Base-by-base conservation (phyloP, 2,113 vertebrate genomes). In the Lophura nycthemera region DNA sequence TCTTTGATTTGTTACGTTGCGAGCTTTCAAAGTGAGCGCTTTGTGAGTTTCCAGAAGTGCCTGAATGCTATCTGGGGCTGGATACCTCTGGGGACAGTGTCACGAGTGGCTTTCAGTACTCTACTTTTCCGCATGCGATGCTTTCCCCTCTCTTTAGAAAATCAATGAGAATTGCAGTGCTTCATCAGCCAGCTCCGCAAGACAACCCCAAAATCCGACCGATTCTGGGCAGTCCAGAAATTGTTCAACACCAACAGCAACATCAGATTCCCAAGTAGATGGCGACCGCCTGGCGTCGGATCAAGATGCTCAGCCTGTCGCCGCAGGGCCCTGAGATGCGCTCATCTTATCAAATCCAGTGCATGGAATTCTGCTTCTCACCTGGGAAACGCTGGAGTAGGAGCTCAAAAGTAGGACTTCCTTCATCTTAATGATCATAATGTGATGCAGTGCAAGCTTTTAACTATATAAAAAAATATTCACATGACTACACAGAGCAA, bases 361-460 rank as follows among this genome's bases (percentile, higher is more conserved):
- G 97, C 97, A 97, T 96, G 97, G 97, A 97, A 95, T 92, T 66
- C 82, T 56, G 90, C 96, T 96, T 92, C 92, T 97, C 83, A 75
- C 72, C 86, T 92, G 90, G 94, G 93, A 92, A 92, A 84, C 2
- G 45, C 88, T 89, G 95, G 90, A 92, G 52, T 85, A 90, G 93
- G 84, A 94, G 86, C 94, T 95, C 66, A 76, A 95, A 90, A 89
- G 95, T 81, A 91, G 95, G 90, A 96, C 93, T 97, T 66, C 38
- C 89, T 92, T 97, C 92, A 78, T 83, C 90, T 36, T 67, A 91
- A 95, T 34, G 54, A 96, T 84, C 90, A 95, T 75, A 80, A 90
- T 20, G 56, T 86, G 95, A 93, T 75, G 88, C 95, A 60, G 79
- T 95, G 95, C 82, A 89, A 36, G 95, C 98, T 98, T 97, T 97